Base-by-base conservation (phyloP, 2,797 vertebrate species). In the Tachyglossus aculeatus region DNA sequence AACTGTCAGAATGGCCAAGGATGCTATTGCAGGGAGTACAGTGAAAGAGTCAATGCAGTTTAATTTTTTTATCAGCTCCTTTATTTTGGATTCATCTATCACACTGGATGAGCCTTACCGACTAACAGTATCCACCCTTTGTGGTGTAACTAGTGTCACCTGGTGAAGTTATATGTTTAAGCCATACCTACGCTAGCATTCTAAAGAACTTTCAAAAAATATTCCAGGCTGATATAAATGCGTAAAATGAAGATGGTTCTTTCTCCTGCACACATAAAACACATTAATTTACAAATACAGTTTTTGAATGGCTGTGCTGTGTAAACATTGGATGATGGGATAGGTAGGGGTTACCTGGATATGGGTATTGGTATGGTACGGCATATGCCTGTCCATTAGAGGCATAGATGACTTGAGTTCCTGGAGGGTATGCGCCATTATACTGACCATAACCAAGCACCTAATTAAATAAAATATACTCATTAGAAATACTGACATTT, bases 371-470 rank as follows among this genome's bases (percentile, higher is more conserved):
- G 69, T 94, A 96, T 15, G 95, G 92, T 59, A 96, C 88, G 5
- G 95, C 90, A 31, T 96, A 96, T 1, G 94, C 93, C 81, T 97
- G 96, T 39, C 96, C 95, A 0, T 92, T 94, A 31, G 96, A 92
- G 48, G 95, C 83, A 70, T 97, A 98, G 18, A 96, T 81, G 40
- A 97, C 90, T 81, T 96, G 96, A 47, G 96, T 90, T 24, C 92
- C 91, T 11, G 92, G 74, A 0, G 92, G 90, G 53, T 97, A 97
- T 0, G 84, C 87, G 29, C 93, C 94, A 21, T 94, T 92, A 3
- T 93, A 92, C 3, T 94, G 95, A 19, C 93, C 88, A 0, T 94
- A 96, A 66, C 92, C 92, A 57, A 96, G 98, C 40, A 92, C 93
- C 95, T 98, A 86, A 47, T 15, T 31, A 74, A 59, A 77, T 82